Conservation (phyloP, 2,113 vertebrate species). For the Gnathonemus echidnorhynchus region DNA sequence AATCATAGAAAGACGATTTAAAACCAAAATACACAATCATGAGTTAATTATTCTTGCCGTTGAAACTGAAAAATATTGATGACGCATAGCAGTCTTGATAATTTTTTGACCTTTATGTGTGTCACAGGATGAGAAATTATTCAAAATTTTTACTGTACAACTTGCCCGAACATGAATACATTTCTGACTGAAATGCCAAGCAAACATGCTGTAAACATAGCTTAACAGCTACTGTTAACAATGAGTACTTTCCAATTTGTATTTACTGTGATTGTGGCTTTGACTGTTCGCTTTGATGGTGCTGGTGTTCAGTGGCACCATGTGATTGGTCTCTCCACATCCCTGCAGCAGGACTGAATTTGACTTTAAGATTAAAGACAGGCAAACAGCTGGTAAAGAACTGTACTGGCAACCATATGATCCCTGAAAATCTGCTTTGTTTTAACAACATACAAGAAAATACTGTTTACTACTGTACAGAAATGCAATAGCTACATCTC, state of each 20-base stretch:
- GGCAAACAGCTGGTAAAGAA: conserved; percentile 12
- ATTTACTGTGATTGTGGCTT: conserved; percentile 2
- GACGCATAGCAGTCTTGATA: neutral
- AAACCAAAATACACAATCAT: neutral
- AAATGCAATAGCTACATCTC: neutral
- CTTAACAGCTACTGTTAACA: neutral
- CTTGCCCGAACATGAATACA: neutral
- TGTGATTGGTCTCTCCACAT: neutral
- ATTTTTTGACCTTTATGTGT: neutral
- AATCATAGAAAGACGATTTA: neutral
- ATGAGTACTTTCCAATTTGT: neutral
- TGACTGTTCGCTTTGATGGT: neutral
- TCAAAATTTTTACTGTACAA: neutral
- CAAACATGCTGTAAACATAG: neutral
- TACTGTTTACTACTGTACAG: neutral
- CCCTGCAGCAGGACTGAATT: neutral
- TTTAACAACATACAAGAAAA: neutral
- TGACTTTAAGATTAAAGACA: conserved; percentile 23
- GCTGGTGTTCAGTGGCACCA: neutral
- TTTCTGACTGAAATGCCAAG: neutral
- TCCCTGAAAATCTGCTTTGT: neutral
- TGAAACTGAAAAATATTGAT: neutral
- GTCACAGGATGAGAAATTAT: neutral
- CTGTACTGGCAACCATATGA: neutral
- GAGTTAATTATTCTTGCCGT: neutral